phyloP scores from a whole-genome alignment of 1,140 invertebrate species.

The Megathymus violae region DNA sequence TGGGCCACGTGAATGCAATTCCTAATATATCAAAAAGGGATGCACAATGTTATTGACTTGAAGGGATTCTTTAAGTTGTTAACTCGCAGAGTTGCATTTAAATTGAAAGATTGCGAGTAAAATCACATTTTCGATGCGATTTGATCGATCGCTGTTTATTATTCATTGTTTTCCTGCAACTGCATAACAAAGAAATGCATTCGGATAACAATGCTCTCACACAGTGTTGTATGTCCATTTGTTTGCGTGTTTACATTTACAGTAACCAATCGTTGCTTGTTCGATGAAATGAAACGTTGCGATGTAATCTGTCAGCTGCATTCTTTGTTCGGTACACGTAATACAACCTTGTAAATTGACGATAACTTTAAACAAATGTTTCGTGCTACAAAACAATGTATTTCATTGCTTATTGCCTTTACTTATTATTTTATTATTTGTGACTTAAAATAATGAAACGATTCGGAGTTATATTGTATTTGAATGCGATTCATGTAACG shows the following conservation, averaged over 20 bases:
- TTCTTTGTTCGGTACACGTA: neutral
- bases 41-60: too few species aligned
- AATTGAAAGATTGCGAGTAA: neutral
- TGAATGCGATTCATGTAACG: too few species aligned
- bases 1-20: too few species aligned
- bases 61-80: too few species aligned
- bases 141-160: conserved; percentile 41
- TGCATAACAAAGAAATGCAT: conserved; percentile 11
- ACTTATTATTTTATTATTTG: too few species aligned
- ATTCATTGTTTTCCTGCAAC: conserved; percentile 19
- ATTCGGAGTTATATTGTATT: too few species aligned
- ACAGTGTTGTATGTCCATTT: conserved; percentile 9
- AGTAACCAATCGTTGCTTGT: conserved; percentile 9
- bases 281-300: neutral
- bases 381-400: too few species aligned
- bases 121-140: neutral
- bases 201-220: conserved; percentile 6
- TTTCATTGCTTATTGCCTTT: too few species aligned
- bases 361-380: too few species aligned
- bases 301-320: neutral
- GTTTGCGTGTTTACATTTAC: conserved; percentile 22
- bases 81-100: neutral
- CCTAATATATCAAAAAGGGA: too few species aligned
- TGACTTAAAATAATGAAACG: too few species aligned
- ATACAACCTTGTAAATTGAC: too few species aligned